Evolutionary conservation across 2,888 invertebrate genomes (phyloP), one percentile per base, ranked within the genome.

Genomic region (Lomographa bimaculata): DNA sequence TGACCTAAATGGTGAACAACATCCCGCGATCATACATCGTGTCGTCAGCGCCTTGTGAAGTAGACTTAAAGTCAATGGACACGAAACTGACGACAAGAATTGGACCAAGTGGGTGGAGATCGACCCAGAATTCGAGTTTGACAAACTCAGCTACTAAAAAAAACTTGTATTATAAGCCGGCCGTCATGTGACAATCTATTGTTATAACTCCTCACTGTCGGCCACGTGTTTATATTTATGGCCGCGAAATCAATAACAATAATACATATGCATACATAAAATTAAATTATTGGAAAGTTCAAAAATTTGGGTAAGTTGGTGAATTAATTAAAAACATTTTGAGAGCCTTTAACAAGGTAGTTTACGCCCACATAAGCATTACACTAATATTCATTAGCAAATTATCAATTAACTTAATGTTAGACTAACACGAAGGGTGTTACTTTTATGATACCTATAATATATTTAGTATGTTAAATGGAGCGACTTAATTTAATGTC

Each of bases 301-400:
- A n/a, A n/a, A n/a, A n/a, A n/a, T n/a, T n/a, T n/a, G n/a, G n/a
- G n/a, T n/a, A n/a, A n/a, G n/a, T n/a, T n/a, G 46, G 29, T 24
- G 18, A 12, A 18, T 26, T 26, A 20, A 38, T 38, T 48, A 46
- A 63, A 59, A 50, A 55, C 33, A 47, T 46, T 47, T 49, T 57
- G 62, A 21, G 23, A 50, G 54, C 52, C 52, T 60, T 59, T 61
- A 58, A 60, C 64, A 65, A 37, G 50, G 50, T 40, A 39, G 57
- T 67, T 58, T 52, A 64, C 71, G 51, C 71, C 68, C n/a, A n/a
- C n/a, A n/a, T n/a, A n/a, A n/a, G n/a, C n/a, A n/a, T n/a, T n/a
- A n/a, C n/a, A n/a, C n/a, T n/a, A 52, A 55, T 54, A 64, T 64
- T 54, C 57, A 74, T 76, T 72, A 74, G 46, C 40, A 40, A 57